These are phyloP conservation scores for Tachina lurida DNA, from an alignment of 2,888 invertebrate genomes.

Conservation along the genomic window DNA sequence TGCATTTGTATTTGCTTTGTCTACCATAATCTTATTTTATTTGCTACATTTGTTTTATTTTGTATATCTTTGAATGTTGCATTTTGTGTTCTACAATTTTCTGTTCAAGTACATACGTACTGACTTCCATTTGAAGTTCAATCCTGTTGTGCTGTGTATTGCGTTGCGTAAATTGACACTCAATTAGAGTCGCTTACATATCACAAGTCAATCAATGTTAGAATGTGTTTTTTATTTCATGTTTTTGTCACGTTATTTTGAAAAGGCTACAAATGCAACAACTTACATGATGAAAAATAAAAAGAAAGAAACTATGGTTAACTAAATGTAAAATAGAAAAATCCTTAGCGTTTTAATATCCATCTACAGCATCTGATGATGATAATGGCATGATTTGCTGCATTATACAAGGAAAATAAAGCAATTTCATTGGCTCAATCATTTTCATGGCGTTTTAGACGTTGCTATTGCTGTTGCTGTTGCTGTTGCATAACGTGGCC, in stretches of 20 bases:
- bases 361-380: constrained; percentile 38
- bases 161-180: constrained; percentile 73
- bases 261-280: constrained; percentile 34
- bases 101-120: constrained; percentile 21
- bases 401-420: constrained; percentile 45
- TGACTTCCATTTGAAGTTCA: constrained; percentile 41
- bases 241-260: constrained; percentile 62
- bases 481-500: constrained; percentile 36
- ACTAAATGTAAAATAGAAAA: constrained; percentile 53
- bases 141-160: constrained; percentile 64
- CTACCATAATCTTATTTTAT: constrained; percentile 17
- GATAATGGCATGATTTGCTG: constrained; percentile 46
- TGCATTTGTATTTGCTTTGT: constrained; percentile 10
- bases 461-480: constrained; percentile 50
- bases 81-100: constrained; percentile 7
- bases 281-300: not conserved
- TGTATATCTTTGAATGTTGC: not conserved
- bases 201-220: constrained; percentile 82
- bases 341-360: constrained; percentile 63
- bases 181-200: constrained; percentile 81
- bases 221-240: constrained; percentile 73
- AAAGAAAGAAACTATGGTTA: not conserved
- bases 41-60: not conserved
- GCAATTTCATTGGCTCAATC: constrained; percentile 50
- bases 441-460: constrained; percentile 53